A percentile compares a stretch with the other conserved stretches of the same genome.
Conservation (phyloP, 2,113 vertebrate genomes). For the Gymnobelideus leadbeateri region DNA sequence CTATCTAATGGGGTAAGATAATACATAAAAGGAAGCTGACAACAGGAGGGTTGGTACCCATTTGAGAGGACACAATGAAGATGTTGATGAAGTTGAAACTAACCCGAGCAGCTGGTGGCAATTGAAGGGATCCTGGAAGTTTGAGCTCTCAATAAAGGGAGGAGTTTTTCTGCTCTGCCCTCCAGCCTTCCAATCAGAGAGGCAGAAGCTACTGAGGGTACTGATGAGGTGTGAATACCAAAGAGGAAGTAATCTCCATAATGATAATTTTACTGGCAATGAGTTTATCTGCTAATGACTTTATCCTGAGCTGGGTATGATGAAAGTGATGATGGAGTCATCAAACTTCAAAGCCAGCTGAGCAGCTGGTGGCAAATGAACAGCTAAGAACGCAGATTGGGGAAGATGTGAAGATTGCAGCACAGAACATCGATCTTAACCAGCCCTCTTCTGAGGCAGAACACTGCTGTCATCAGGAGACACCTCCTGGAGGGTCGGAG, state of each 20-base stretch:
- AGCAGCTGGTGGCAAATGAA: not conserved
- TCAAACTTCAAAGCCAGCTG: not conserved
- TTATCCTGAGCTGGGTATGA: not conserved
- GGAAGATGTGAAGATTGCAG: not conserved
- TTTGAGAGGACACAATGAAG: not conserved
- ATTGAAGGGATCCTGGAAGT: not conserved
- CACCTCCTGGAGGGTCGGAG: not conserved
- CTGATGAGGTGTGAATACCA: not conserved
- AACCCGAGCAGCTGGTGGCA: not conserved
- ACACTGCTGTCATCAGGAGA: not conserved
- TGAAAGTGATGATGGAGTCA: not conserved
- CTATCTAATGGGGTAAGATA: slow-evolving; percentile 11
- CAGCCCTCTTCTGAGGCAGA: not conserved
- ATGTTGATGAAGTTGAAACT: not conserved
- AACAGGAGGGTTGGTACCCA: not conserved
- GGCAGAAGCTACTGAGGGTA: not conserved
- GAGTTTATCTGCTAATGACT: not conserved
- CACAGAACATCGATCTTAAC: not conserved
- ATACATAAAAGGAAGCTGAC: not conserved
- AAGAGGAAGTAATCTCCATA: not conserved
- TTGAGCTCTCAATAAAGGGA: not conserved
- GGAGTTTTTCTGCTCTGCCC: not conserved
- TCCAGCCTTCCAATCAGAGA: not conserved
- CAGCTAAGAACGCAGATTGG: not conserved
- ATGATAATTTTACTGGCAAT: not conserved